These are phyloP conservation scores for Elephantulus edwardii DNA, from an alignment of 2,113 vertebrate species.

Conservation along the genomic window DNA sequence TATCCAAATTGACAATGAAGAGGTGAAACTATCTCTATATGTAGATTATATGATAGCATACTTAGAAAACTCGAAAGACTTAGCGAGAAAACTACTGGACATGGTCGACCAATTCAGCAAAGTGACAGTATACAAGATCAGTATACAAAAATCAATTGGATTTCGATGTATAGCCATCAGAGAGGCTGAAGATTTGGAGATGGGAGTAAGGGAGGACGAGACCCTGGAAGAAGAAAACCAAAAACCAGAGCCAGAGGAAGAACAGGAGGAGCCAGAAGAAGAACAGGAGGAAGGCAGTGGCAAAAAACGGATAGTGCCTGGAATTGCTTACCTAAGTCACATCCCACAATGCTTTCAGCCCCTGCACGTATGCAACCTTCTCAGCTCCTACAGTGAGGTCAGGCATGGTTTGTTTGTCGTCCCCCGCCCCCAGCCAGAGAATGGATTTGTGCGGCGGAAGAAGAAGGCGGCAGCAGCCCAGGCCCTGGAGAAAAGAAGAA, in stretches of 20 bases:
- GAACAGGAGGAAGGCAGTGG: background rate
- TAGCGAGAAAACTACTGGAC: too few relatives aligned
- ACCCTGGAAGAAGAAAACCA: background rate
- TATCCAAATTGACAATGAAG: too few relatives aligned
- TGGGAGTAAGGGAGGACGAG: fast-evolving
- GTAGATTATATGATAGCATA: too few relatives aligned
- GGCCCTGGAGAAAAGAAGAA: slow-evolving; percentile 81
- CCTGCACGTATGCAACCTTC: slow-evolving; percentile 88
- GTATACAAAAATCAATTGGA: too few relatives aligned
- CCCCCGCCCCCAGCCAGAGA: slow-evolving; percentile 91
- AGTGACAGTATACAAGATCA: too few relatives aligned
- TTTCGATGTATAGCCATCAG: background rate
- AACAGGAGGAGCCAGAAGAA: background rate
- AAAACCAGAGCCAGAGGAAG: background rate
- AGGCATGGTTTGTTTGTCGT: slow-evolving; percentile 90
- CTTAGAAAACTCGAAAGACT: too few relatives aligned
- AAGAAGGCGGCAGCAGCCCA: slow-evolving; percentile 83
- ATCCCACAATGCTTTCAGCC: slow-evolving; percentile 91
- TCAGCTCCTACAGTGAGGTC: slow-evolving; percentile 82
- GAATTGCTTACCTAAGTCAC: slow-evolving; percentile 92
- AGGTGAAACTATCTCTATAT: too few relatives aligned
- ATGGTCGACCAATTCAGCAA: too few relatives aligned
- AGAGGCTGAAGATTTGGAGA: background rate
- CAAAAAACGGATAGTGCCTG: slow-evolving; percentile 83
- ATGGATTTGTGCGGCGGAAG: slow-evolving; percentile 77